Evolutionary conservation across 2,888 invertebrate genomes (phyloP).

Genomic region (Megalurothrips usitatus): DNA sequence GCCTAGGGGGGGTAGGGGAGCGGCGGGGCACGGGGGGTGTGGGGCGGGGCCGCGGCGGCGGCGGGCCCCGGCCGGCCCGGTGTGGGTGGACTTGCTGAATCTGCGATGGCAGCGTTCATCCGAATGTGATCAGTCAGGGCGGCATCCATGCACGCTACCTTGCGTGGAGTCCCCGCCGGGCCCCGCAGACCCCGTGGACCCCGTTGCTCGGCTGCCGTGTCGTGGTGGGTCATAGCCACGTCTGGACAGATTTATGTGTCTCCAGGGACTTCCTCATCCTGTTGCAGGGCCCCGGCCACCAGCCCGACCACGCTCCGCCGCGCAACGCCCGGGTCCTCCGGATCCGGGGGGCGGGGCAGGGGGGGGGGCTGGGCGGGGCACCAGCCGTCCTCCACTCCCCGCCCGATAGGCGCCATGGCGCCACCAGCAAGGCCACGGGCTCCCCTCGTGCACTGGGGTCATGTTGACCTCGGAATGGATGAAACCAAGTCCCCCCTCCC

Average conservation of each 20-base stretch:
- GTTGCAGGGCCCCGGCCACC: conserved; percentile 4
- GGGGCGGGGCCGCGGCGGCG: not conserved
- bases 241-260: conserved; percentile 18
- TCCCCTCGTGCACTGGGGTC: too few species aligned
- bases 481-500: too few species aligned
- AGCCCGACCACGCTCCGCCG: not conserved
- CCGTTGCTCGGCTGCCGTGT: not conserved
- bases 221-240: not conserved
- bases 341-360: not conserved
- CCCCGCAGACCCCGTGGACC: conserved; percentile 2
- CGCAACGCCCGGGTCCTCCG: not conserved
- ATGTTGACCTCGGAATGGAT: too few species aligned
- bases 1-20: not conserved
- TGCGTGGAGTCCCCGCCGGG: not conserved
- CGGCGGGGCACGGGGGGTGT: not conserved
- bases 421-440: too few species aligned
- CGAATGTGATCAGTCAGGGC: conserved; percentile 3
- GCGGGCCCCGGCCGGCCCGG: not conserved
- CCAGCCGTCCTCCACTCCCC: not conserved
- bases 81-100: not conserved
- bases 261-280: conserved; percentile 15
- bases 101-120: not conserved
- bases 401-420: conserved; percentile 4
- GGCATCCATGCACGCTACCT: not conserved
- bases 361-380: too few species aligned